Base-by-base conservation (phyloP, 64 coral and sea anemone species). In the Dendrophyllia cribrosa region DNA sequence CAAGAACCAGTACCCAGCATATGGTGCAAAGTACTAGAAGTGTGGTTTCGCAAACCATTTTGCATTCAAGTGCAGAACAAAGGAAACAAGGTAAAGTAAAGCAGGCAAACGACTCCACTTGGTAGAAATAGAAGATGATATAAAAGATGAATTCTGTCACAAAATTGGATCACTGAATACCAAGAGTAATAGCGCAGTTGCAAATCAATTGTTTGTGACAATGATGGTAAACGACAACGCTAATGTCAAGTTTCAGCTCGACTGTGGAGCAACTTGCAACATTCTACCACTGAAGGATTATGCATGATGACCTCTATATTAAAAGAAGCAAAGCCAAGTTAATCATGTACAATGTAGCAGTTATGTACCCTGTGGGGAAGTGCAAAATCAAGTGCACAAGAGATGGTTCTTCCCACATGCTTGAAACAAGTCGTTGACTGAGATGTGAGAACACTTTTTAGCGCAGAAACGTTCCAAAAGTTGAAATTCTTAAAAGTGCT, bases 261-360 rank as follows among this genome's bases (percentile, higher is more conserved):
- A 87, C 69, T 70, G 63, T 70, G 83, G 83, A 51, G 83, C 66
- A 20, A 87, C 62, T n/a, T 87, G 83, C 23, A 87, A 87, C 69
- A 43, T 87, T 22, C 44, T 87, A 56, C 60, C 80, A 84, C 45
- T 63, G 21, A 84, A 84, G 55, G 80, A 79, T 14, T 79, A 79
- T 79, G 49, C 49, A 51, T 53, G 76, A 79, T 53, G 76, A 79
- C 22, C 49, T 79, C 76, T 79, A 79, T 58, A 53, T 12, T 58
- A 52, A 59, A 52, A 81, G 24, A 81, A 19, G 61, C 21, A 55
- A 81, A 7, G 53, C 46, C 50, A 55, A 43, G 64, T 43, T 84
- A 84, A 84, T 48, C 76, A 79, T 79, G 76, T n/a, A n/a, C n/a
- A n/a, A n/a, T n/a, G n/a, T n/a, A n/a, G n/a, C n/a, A n/a, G n/a